A percentile compares a stretch with the other conserved stretches of the same genome.
Evolutionary conservation across 2,888 invertebrate species (phyloP).

Genomic region (Actias luna): DNA sequence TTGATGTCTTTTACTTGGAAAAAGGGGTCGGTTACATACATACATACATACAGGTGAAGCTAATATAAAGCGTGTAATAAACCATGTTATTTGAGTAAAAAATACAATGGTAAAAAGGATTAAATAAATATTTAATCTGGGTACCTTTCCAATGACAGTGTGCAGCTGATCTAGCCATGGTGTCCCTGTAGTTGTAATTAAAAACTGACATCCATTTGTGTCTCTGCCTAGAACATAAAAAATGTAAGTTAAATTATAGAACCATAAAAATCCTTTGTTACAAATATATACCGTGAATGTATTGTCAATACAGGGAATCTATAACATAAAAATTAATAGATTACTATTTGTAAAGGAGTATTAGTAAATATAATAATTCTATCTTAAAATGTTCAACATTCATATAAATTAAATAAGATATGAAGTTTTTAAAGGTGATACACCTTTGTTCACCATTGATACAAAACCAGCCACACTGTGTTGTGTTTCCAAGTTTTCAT

Average conservation of each 20-base stretch:
- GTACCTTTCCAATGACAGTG: slow-evolving; percentile 94
- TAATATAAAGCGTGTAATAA: too few relatives aligned
- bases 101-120: background rate
- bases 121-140: background rate
- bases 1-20: too few relatives aligned
- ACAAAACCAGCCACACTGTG: slow-evolving; percentile 92
- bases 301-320: too few relatives aligned
- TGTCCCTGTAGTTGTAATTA: slow-evolving; percentile 93
- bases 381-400: too few relatives aligned
- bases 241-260: background rate
- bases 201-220: slow-evolving; percentile 98
- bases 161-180: slow-evolving; percentile 95
- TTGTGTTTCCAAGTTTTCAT: slow-evolving; percentile 91
- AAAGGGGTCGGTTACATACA: too few relatives aligned
- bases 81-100: too few relatives aligned
- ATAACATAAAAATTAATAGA: too few relatives aligned
- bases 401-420: background rate
- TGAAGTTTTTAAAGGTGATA: background rate
- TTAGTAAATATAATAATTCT: too few relatives aligned
- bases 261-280: too few relatives aligned
- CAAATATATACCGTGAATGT: too few relatives aligned
- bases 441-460: slow-evolving; percentile 94
- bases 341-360: too few relatives aligned
- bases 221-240: slow-evolving; percentile 83
- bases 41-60: too few relatives aligned